Base-by-base conservation (phyloP, 2,888 invertebrate species). In the Campoletis raptor region DNA sequence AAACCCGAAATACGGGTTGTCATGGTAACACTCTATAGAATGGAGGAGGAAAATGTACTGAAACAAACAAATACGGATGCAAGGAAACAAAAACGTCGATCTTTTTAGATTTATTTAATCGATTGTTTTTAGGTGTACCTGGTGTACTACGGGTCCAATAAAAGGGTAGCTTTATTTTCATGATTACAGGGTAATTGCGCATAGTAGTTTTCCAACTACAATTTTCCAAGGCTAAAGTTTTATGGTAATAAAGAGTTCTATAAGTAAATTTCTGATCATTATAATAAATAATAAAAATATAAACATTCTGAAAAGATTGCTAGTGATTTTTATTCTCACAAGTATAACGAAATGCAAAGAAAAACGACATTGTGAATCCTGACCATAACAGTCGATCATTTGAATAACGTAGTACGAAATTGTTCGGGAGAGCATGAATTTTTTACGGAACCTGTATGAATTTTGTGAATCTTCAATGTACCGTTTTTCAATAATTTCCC, bases 1-100 rank as follows among this genome's bases (percentile, higher is more conserved):
- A 54, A 30, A 30, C 30, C 30, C 30, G 30, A 30, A 30, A 30
- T 30, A 57, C 67, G 73, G 15, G 83, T 79, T 79, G 57, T 61
- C 67, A 80, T 84, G 79, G 69, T 48, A 84, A 84, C 83, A 2
- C 7, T 9, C 21, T 15, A 61, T 24, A 40, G 66, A 67, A 67
- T 48, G 48, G n/a, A 7, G 48, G 18, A n/a, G 30, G 30, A 48
- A 48, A 15, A 15, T 48, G 10, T 18, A 48, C n/a, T 2, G 2
- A 54, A 24, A 54, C 10, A 54, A 54, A n/a, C 6, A 54, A n/a
- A 9, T 54, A 30, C 2, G 30, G 30, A 30, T 30, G 30, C 30
- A 30, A 30, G 30, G 2, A 30, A 30, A 30, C 3, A 30, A 30
- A 30, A 30, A 30, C 2, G 30, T 30, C 30, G 30, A 30, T 30